Conservation (phyloP, 2,113 vertebrate genomes). For the Microcebus jonahi region DNA sequence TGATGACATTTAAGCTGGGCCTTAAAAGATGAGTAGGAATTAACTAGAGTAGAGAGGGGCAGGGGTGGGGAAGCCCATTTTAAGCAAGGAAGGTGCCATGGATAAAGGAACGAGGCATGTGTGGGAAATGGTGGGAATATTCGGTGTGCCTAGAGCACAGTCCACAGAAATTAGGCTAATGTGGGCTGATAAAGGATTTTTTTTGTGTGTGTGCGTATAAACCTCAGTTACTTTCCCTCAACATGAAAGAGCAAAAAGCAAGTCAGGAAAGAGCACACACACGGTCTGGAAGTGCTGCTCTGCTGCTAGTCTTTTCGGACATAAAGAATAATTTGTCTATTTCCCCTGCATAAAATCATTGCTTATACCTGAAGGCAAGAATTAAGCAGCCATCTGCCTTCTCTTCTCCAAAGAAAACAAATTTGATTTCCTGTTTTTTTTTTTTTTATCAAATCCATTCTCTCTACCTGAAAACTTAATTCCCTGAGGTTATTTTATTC, state of each 20-base stretch:
- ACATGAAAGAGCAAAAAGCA: neutral
- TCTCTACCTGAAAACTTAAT: neutral
- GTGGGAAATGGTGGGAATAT: neutral
- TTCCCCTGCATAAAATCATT: neutral
- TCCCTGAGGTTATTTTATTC: constrained; percentile 20
- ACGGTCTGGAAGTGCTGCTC: neutral
- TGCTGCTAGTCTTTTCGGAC: constrained; percentile 21
- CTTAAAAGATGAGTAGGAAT: neutral
- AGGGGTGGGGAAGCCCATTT: neutral
- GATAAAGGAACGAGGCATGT: neutral
- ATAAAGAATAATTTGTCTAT: constrained; percentile 16
- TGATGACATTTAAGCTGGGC: neutral
- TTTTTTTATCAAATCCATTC: neutral
- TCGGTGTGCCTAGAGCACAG: neutral
- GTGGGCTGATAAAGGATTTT: no score
- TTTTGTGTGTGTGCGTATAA: neutral
- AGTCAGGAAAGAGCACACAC: neutral
- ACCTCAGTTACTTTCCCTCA: neutral
- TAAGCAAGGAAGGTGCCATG: neutral
- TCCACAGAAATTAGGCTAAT: neutral
- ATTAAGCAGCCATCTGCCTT: constrained; percentile 9
- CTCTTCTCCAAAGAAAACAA: constrained; percentile 37
- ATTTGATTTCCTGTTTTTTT: constrained; percentile 22
- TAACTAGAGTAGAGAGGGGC: neutral
- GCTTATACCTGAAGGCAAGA: neutral